phyloP scores from a whole-genome alignment of 2,888 invertebrate genomes.

The Heliconius sara region DNA sequence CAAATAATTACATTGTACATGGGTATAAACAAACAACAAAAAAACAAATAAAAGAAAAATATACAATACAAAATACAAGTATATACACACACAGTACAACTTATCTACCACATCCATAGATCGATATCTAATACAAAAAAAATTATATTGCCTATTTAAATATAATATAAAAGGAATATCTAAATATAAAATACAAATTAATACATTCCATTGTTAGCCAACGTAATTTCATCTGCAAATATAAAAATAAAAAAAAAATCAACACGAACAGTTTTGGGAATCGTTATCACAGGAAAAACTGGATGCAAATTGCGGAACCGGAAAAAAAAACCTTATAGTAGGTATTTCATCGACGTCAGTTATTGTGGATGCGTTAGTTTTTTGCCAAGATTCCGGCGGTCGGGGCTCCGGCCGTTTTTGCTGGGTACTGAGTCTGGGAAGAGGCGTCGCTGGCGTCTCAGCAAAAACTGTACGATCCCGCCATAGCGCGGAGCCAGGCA shows the following conservation, averaged over 20 bases:
- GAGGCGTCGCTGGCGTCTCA: constrained; percentile 60
- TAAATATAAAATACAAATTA: neutral
- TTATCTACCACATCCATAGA: no score
- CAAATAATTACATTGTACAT: neutral
- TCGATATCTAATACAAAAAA: no score
- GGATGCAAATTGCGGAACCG: constrained; percentile 75
- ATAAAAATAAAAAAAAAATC: constrained; percentile 7
- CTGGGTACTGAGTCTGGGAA: constrained; percentile 71
- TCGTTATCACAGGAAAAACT: constrained; percentile 52
- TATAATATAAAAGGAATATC: no score
- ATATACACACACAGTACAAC: no score
- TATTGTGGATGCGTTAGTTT: constrained; percentile 75
- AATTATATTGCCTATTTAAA: no score
- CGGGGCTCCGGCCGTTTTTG: constrained; percentile 65
- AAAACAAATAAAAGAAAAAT: no score
- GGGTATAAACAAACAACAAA: neutral
- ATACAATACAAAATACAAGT: no score
- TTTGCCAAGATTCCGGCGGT: constrained; percentile 59
- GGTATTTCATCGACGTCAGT: constrained; percentile 80
- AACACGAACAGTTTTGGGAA: constrained; percentile 49
- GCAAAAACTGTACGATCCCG: constrained; percentile 71
- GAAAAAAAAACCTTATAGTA: constrained; percentile 71
- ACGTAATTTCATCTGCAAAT: neutral
- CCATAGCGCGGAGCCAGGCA: constrained; percentile 68
- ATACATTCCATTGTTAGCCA: constrained; percentile 9